A percentile compares a stretch with the other conserved stretches of the same genome.
phyloP scores from a whole-genome alignment of 1,140 invertebrate genomes.

The Drosophila hydei region DNA sequence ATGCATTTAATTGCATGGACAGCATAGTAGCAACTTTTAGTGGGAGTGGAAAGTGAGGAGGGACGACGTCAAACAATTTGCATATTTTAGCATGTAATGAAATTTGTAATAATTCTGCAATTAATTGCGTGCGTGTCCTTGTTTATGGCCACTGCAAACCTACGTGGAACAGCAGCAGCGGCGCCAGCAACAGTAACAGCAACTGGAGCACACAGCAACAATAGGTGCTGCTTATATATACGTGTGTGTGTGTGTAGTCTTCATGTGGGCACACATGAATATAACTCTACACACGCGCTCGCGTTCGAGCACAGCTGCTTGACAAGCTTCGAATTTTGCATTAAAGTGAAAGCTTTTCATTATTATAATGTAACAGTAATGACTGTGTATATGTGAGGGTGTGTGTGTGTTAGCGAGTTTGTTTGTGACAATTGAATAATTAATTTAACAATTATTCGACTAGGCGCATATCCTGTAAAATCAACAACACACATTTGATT shows the following conservation, averaged over 20 bases:
- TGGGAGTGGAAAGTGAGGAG: not conserved
- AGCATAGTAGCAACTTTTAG: conserved; percentile 6
- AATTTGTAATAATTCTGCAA: conserved; percentile 82
- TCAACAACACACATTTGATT: not conserved
- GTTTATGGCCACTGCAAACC: conserved; percentile 51
- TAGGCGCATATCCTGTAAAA: not conserved
- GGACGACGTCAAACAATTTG: conserved; percentile 71
- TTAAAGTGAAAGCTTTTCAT: conserved; percentile 53
- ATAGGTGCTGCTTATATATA: conserved; percentile 6
- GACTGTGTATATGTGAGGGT: conserved; percentile 1
- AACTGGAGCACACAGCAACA: conserved; percentile 20
- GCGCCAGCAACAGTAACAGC: conserved; percentile 12
- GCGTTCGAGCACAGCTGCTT: conserved; percentile 19
- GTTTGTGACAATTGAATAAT: not conserved
- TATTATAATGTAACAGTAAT: conserved; percentile 49
- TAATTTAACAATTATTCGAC: too few relatives aligned
- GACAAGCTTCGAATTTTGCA: conserved; percentile 39
- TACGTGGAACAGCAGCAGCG: conserved; percentile 32
- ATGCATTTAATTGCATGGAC: conserved; percentile 77
- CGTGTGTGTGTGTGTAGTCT: not conserved
- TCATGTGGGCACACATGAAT: conserved; percentile 25
- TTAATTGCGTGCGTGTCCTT: conserved; percentile 82
- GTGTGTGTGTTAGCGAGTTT: not conserved
- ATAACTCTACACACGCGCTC: conserved; percentile 12
- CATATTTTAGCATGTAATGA: conserved; percentile 83